phyloP scores from a whole-genome alignment of 2,888 invertebrate genomes.

The Chelonus formosanus region DNA sequence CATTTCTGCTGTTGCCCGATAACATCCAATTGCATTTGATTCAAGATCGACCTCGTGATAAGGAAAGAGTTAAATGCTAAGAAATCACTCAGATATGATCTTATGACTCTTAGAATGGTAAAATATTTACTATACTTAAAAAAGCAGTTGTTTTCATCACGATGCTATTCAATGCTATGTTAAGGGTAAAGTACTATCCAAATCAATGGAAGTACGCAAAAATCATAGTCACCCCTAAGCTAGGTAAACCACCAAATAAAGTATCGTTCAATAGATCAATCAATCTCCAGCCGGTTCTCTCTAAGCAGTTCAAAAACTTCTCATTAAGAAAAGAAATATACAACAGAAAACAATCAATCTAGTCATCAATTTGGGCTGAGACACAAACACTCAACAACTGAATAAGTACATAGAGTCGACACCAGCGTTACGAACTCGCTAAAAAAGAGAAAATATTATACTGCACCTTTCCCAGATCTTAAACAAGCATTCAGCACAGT shows the following conservation, averaged over 20 bases:
- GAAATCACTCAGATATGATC: slow-evolving; percentile 45
- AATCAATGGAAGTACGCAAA: slow-evolving; percentile 43
- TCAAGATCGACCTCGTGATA: background rate
- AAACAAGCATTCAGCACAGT: background rate
- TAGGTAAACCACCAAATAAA: slow-evolving; percentile 41
- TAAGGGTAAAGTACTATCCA: slow-evolving; percentile 39
- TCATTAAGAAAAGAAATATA: slow-evolving; percentile 37
- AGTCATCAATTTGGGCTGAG: slow-evolving; percentile 44
- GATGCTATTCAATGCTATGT: slow-evolving; percentile 5
- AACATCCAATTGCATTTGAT: no score
- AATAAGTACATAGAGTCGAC: slow-evolving; percentile 42
- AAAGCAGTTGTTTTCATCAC: slow-evolving; percentile 43
- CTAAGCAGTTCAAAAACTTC: slow-evolving; percentile 45
- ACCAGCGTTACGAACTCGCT: slow-evolving; percentile 35
- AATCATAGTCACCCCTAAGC: slow-evolving; percentile 41
- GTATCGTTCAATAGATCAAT: slow-evolving; percentile 44
- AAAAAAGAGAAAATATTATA: slow-evolving; percentile 34
- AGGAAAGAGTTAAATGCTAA: slow-evolving; percentile 5
- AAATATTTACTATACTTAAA: slow-evolving; percentile 44
- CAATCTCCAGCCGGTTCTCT: slow-evolving; percentile 42
- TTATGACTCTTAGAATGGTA: slow-evolving; percentile 42
- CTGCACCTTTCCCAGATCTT: background rate
- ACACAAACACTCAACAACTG: slow-evolving; percentile 39
- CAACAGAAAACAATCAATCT: slow-evolving; percentile 31
- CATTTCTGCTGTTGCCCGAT: no score